Evolutionary conservation across 1,140 invertebrate species (phyloP), one percentile per base, ranked within the genome.

Genomic region (Atta texana): DNA sequence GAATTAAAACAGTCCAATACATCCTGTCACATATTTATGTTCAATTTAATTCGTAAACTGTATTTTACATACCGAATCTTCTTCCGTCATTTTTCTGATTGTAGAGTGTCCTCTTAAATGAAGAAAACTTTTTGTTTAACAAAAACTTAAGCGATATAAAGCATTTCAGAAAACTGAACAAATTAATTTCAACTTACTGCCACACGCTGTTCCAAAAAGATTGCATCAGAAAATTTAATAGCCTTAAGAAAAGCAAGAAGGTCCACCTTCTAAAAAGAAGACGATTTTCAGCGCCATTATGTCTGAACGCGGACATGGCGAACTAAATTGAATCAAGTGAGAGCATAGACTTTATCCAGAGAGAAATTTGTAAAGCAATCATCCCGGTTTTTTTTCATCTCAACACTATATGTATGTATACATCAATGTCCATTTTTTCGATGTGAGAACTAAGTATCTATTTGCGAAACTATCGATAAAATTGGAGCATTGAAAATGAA

Each of bases 171-270:
- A 74, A 78, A 14, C 82, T 76, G 18, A 78, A 84, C 49, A 18
- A 71, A 80, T 57, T 57, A 21, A 24, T n/a, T 75, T 61, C 34
- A 57, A 49, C 57, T n/a, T 31, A 24, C 2, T 28, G 16, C 34
- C 14, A 0, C 51, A 87, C 31, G 75, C 76, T 82, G 63, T 7
- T 61, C 63, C 75, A 39, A 64, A 87, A 81, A 34, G 89, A 80
- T 91, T 91, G 89, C 89, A 90, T 91, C 89, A 91, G 89, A 91
- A 90, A 91, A 74, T 86, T 55, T 44, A 12, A 5, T 51, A 4
- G 14, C 5, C 10, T 39, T 14, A 10, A 21, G 39, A 44, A 44
- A 12, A 10, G 39, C 39, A 6, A 68, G 64, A 39, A 10, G 2
- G 64, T 21, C n/a, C 10, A 49, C n/a, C 34, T 44, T 21, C n/a